Evolutionary conservation across 2,113 vertebrate genomes (phyloP).

Genomic region (Coracopsis vasa): DNA sequence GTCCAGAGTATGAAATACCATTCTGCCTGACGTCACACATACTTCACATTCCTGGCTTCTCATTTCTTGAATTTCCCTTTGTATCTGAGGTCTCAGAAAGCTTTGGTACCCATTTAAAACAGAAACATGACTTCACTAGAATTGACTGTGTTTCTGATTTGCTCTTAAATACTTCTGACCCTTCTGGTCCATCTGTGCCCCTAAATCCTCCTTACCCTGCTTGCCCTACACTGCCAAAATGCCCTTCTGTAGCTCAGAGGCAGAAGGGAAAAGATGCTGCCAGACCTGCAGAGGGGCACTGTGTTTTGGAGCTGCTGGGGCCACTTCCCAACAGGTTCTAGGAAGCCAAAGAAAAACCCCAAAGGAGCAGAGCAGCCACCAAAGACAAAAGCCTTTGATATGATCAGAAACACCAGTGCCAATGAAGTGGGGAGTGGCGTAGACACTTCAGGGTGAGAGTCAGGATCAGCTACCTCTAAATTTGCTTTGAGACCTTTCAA

Average conservation of each 20-base stretch:
- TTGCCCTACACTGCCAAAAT: neutral
- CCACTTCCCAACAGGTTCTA: neutral
- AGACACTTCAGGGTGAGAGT: neutral
- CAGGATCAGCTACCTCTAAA: neutral
- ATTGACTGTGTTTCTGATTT: neutral
- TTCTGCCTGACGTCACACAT: neutral
- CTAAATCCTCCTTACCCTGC: neutral
- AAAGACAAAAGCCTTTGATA: neutral
- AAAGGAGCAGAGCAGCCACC: neutral
- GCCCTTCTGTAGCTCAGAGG: neutral
- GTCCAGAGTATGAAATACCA: neutral
- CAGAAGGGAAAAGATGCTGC: neutral
- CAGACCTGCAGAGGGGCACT: neutral
- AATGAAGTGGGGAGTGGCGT: fast-evolving
- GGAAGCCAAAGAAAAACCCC: neutral
- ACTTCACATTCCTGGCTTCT: neutral
- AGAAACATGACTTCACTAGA: neutral
- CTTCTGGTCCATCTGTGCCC: neutral
- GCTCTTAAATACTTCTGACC: neutral
- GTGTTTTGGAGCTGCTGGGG: neutral
- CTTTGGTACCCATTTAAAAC: neutral
- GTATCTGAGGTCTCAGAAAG: neutral
- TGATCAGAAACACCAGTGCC: neutral
- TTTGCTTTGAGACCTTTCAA: neutral
- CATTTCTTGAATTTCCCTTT: neutral